Base-by-base conservation (phyloP, 2,797 vertebrate species). In the Helostoma temminkii region DNA sequence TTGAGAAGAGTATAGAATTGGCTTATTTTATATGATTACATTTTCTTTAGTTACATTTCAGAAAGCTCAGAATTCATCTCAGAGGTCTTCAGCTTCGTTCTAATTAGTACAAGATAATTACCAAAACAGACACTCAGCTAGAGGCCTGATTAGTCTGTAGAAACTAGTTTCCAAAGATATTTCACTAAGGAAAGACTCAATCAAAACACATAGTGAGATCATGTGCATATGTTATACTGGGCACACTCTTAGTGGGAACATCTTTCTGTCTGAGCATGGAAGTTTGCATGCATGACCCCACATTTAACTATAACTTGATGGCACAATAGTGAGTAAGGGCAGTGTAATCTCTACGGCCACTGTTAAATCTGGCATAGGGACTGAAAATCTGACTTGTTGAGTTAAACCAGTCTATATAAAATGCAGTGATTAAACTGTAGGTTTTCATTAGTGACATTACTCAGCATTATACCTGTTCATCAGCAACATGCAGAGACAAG, bases 81-180 rank as follows among this genome's bases (percentile, higher is more conserved):
- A 87, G 79, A 92, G 91, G 91, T 94, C 89, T 93, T 94, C 91
- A 91, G 78, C 85, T 93, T 88, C 87, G 81, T 87, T 93, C 85
- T 94, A 94, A 94, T 94, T 94, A 94, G 89, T 86, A 86, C 77
- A 82, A 89, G 91, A 93, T 94, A 94, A 94, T 95, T 94, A 93
- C 87, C 91, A 89, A 94, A 93, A 93, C 90, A 93, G 90, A 85
- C 89, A 86, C 78, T 85, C 77, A 50, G 81, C 82, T 89, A 86
- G 83, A 67, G 72, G 82, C 85, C 86, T 91, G 90, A 93, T 94
- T 92, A 92, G 90, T 88, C 90, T 87, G 84, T 78, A 66, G 76
- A 92, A 93, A 90, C 84, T 84, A 88, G 89, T 92, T 94, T 92
- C 80, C 74, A 56, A 83, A 89, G 82, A 92, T 91, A 82, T 93